Conservation (phyloP, 2,888 invertebrate genomes). For the Trissoscelio sp. region DNA sequence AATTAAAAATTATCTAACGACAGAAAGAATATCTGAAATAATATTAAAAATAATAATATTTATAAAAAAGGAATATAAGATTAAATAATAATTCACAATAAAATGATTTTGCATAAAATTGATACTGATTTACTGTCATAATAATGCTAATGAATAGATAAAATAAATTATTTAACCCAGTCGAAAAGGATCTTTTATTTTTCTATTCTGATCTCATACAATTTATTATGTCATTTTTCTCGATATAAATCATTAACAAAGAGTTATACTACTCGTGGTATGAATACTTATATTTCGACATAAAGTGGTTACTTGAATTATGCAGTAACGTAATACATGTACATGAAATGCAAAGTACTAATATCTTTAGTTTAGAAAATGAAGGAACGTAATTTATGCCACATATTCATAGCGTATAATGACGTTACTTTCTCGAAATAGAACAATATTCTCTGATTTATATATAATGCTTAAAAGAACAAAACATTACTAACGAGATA, state of each 20-base stretch:
- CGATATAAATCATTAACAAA: background rate
- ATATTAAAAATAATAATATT: too few relatives aligned
- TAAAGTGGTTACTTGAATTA: conserved; percentile 6
- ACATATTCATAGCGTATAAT: conserved; percentile 18
- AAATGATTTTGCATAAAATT: too few relatives aligned
- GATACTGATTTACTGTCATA: too few relatives aligned
- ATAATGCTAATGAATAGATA: too few relatives aligned
- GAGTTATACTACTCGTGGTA: background rate
- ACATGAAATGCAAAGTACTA: conserved; percentile 23
- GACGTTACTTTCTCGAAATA: conserved; percentile 19
- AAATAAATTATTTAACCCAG: too few relatives aligned
- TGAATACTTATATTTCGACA: background rate
- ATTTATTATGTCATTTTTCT: background rate
- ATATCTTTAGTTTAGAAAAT: conserved; percentile 19
- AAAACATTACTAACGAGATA: background rate
- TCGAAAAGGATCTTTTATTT: too few relatives aligned
- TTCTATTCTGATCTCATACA: too few relatives aligned
- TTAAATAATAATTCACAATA: too few relatives aligned
- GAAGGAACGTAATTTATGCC: conserved; percentile 11
- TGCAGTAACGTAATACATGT: conserved; percentile 11
- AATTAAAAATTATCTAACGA: too few relatives aligned
- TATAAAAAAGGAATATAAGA: too few relatives aligned
- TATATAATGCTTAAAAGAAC: background rate
- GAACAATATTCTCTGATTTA: background rate
- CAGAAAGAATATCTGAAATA: too few relatives aligned